Evolutionary conservation across 2,888 invertebrate genomes (phyloP), one percentile per base, ranked within the genome.

Genomic region (Cheilosia impressa): DNA sequence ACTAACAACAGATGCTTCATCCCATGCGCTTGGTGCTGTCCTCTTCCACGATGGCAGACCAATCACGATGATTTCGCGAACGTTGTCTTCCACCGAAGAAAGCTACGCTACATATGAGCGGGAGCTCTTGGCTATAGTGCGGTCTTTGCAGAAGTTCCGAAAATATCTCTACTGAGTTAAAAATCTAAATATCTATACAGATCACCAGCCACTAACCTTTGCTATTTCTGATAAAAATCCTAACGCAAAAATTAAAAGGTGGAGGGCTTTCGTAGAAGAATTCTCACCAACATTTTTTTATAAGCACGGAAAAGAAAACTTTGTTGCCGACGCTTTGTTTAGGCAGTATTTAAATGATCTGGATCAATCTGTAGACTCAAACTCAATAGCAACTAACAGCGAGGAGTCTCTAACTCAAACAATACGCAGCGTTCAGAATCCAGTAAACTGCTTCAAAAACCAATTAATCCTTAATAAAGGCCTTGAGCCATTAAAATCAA

Each of bases 201-300:
- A 76, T 41, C 75, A 77, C 57, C 76, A 85, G 17, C 76, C 75
- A 0, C 10, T 83, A 19, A 60, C 19, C 24, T 60, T 63, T 55
- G 69, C 68, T 0, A 79, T 84, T 24, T 80, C 73, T 2, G 75
- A 87, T 60, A 15, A 43, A 43, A 84, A 80, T 2, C 41, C 41
- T 1, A 43, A 43, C 4, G 4, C 4, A 0, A 43, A 43, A n/a
- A 43, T 43, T 0, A 43, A 15, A n/a, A 2, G 41, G 15, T 43
- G 41, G 41, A 43, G 0, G 2, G 41, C 41, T 5, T 43, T 43
- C 2, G 41, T 41, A 15, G 41, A 41, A 41, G 41, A 41, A 13
- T 41, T 41, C 15, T 43, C 41, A 0, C 41, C 15, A 2, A 41
- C 3, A 10, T 41, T 41, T 31, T 7, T 1, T 1, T 31, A 7